These are phyloP conservation scores for Girardia tigrina DNA, from an alignment of 2,888 invertebrate genomes.

Conservation along the genomic window DNA sequence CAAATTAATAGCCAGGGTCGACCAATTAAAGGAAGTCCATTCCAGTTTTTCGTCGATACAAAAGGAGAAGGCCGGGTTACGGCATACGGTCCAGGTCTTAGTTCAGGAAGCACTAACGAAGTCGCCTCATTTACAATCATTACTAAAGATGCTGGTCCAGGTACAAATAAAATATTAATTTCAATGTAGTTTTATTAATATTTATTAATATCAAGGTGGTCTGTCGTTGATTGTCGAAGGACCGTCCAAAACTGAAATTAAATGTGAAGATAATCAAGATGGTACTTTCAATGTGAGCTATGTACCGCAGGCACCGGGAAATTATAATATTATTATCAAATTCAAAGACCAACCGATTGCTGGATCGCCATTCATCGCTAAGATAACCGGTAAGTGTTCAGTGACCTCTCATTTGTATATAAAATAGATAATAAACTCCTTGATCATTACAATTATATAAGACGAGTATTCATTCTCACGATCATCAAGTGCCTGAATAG, in stretches of 20 bases:
- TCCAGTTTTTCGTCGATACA: conserved; percentile 74
- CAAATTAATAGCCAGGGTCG: conserved; percentile 84
- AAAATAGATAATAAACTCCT: too few relatives aligned
- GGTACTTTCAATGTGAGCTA: conserved; percentile 90
- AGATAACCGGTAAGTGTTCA: conserved; percentile 57
- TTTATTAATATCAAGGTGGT: conserved; percentile 56
- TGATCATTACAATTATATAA: too few relatives aligned
- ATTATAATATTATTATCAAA: conserved; percentile 83
- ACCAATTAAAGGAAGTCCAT: conserved; percentile 85
- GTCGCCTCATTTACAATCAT: conserved; percentile 87
- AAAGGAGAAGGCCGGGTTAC: conserved; percentile 83
- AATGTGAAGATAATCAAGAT: conserved; percentile 90
- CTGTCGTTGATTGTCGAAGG: conserved; percentile 86
- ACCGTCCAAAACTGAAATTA: conserved; percentile 80
- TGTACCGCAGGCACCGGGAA: conserved; percentile 85
- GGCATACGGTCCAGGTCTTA: conserved; percentile 82
- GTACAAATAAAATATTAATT: conserved; percentile 45
- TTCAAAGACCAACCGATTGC: conserved; percentile 87
- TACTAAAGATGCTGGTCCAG: conserved; percentile 87
- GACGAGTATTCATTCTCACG: too few relatives aligned
- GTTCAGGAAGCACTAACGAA: conserved; percentile 81
- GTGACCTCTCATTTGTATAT: not conserved
- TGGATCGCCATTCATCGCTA: conserved; percentile 81
- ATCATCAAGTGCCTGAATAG: too few relatives aligned
- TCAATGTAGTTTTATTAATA: not conserved